These are phyloP conservation scores for Sciurus carolinensis DNA, from an alignment of 2,797 vertebrate species.

Conservation along the genomic window DNA sequence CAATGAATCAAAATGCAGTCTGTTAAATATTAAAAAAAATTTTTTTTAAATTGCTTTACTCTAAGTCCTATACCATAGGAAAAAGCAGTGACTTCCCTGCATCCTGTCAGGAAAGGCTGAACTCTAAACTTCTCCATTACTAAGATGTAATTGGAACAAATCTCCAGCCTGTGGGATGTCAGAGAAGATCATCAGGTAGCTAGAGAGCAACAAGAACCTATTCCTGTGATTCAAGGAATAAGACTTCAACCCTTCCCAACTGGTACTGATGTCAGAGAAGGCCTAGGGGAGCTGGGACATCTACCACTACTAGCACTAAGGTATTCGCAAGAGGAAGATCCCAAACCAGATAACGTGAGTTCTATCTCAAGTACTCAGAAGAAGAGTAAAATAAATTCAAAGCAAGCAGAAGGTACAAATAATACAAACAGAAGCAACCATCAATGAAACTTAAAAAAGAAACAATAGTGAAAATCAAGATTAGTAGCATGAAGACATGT, in stretches of 20 bases:
- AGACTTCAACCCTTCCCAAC: not conserved
- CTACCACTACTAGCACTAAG: not conserved
- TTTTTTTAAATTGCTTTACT: not conserved
- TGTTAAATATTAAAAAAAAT: no score
- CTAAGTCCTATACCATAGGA: no score
- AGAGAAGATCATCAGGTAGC: not conserved
- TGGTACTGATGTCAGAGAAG: not conserved
- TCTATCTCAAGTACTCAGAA: not conserved
- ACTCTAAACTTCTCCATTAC: not conserved
- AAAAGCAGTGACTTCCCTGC: not conserved
- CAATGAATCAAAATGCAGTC: no score
- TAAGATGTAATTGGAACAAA: not conserved
- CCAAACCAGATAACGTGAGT: not conserved
- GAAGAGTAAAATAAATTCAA: not conserved
- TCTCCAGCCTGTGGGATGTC: not conserved
- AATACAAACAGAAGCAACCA: not conserved
- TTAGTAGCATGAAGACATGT: not conserved
- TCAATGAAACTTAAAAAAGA: not conserved
- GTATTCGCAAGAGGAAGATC: not conserved
- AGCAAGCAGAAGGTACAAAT: not conserved
- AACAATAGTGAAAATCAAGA: not conserved
- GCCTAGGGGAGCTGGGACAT: not conserved
- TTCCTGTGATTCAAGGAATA: not conserved
- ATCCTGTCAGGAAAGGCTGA: not conserved
- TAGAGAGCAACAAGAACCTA: not conserved